A percentile compares a stretch with the other conserved stretches of the same genome.
Conservation (phyloP, 2,888 invertebrate genomes). For the Nephrotoma guestfalica region DNA sequence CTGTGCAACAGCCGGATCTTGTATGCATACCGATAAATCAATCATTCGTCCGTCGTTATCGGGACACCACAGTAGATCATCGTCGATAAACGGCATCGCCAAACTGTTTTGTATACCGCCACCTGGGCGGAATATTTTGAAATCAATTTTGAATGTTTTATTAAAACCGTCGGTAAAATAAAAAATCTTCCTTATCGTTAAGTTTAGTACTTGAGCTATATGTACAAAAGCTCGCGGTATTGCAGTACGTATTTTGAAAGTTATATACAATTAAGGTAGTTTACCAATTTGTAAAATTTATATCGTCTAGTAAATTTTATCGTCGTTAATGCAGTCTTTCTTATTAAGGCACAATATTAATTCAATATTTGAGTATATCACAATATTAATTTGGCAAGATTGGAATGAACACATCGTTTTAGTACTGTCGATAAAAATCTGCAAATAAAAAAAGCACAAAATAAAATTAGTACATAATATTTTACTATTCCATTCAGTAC, state of each 20-base stretch:
- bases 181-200: neutral
- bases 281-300: neutral
- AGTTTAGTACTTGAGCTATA: neutral
- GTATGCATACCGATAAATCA: slow-evolving; percentile 76
- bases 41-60: slow-evolving; percentile 92
- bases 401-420: slow-evolving; percentile 6
- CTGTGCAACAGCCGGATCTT: slow-evolving; percentile 36
- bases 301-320: neutral
- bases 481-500: neutral
- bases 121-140: slow-evolving; percentile 22
- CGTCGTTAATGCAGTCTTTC: neutral
- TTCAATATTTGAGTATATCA: neutral
- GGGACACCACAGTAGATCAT: slow-evolving; percentile 87
- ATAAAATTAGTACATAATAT: neutral
- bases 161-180: neutral
- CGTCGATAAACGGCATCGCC: slow-evolving; percentile 94
- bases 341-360: slow-evolving; percentile 2
- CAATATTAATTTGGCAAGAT: slow-evolving; percentile 1
- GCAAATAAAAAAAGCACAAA: neutral
- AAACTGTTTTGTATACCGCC: slow-evolving; percentile 33
- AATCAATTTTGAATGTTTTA: slow-evolving; percentile 2
- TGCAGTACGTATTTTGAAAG: neutral
- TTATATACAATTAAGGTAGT: neutral
- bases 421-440: slow-evolving; percentile 1
- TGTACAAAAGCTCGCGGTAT: neutral